These are phyloP conservation scores for Globodera rostochiensis DNA, from an alignment of 1,140 invertebrate species.

Conservation along the genomic window DNA sequence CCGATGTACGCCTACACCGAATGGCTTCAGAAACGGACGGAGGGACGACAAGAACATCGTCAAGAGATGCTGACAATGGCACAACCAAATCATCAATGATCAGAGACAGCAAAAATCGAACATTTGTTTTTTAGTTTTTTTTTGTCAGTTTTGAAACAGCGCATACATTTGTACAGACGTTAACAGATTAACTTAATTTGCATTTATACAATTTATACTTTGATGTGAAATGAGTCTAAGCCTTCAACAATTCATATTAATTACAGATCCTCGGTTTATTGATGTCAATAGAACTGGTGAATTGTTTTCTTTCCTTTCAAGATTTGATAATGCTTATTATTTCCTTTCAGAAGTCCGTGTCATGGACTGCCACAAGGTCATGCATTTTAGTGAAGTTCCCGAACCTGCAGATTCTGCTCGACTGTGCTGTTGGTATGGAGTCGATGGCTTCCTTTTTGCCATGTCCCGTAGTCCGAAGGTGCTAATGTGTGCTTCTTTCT, in stretches of 20 bases:
- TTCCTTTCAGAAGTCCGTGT: conserved; percentile 33
- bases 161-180: too few species aligned
- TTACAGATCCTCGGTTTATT: too few species aligned
- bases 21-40: conserved; percentile 7
- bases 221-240: too few species aligned
- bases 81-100: not conserved
- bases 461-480: conserved; percentile 43
- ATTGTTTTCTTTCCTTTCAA: too few species aligned
- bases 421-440: conserved; percentile 50
- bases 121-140: not conserved
- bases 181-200: too few species aligned
- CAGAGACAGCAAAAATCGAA: not conserved
- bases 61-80: not conserved
- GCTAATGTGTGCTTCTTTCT: conserved; percentile 2
- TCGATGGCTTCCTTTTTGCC: conserved; percentile 46
- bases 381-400: conserved; percentile 45
- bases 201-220: too few species aligned
- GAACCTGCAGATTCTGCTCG: conserved; percentile 45
- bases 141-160: not conserved
- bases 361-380: conserved; percentile 36
- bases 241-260: too few species aligned
- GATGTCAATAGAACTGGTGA: too few species aligned
- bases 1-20: conserved; percentile 5
- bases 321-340: too few species aligned
- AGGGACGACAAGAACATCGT: not conserved